Evolutionary conservation across 2,888 invertebrate genomes (phyloP), one percentile per base, ranked within the genome.

Genomic region (Syrphus vitripennis): DNA sequence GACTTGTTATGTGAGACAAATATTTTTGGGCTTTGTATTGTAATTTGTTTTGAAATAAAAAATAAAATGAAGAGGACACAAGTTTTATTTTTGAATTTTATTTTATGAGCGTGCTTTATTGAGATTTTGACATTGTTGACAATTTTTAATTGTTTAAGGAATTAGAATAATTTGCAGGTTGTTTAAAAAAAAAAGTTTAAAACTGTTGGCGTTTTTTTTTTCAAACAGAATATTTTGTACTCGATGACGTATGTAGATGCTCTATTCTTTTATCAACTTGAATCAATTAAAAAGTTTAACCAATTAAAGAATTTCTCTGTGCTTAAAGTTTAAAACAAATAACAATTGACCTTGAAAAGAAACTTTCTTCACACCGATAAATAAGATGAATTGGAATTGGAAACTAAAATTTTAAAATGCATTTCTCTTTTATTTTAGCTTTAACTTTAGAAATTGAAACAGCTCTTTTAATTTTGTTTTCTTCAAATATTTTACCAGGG

Each of bases 1-100:
- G 82, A 69, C 77, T 82, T 86, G 81, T 82, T 80, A 48, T 81
- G 59, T 53, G 29, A 26, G 21, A 21, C 10, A 63, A 40, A 63
- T 14, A 37, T 53, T 69, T 70, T 61, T 37, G 31, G 55, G 57
- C 24, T 53, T n/a, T 42, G 9, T n/a, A n/a, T n/a, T 10, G 37
- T 37, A 67, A 81, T 74, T 74, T 72, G 55, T 72, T 31, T 63
- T 21, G 26, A 19, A 86, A 82, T 70, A 74, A 42, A 1, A 24
- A 71, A 19, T 21, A 19, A 19, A 86, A 82, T 70, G 74, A 42
- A 1, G 19, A 65, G 69, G 74, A 65, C 26, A 31, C 7, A 74
- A 86, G 21, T 70, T 71, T 69, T 70, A 57, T 57, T n/a, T 61
- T 34, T 34, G 40, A n/a, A 4, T 34, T 45, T 29, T 40, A 26